A percentile compares a stretch with the other conserved stretches of the same genome.
These are phyloP conservation scores for Fukomys damarensis DNA, from an alignment of 2,113 vertebrate species.

Conservation along the genomic window DNA sequence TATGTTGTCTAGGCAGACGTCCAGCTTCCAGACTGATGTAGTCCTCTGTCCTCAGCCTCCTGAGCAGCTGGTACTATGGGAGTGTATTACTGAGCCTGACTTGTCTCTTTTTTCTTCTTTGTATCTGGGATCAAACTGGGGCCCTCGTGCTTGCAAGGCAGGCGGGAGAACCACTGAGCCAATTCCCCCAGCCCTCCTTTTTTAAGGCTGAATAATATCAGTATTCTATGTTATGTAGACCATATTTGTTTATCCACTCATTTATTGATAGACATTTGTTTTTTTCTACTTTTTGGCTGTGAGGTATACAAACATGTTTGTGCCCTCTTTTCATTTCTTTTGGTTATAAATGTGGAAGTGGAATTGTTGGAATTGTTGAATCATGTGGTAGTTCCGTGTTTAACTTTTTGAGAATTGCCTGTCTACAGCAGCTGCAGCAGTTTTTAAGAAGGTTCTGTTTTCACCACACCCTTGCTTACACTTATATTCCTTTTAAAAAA, in stretches of 20 bases:
- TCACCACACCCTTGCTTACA: not conserved
- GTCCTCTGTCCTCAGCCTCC: not conserved
- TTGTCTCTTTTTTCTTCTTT: not conserved
- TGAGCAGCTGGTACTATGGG: not conserved
- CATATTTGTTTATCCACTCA: not conserved
- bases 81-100: not conserved
- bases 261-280: not conserved
- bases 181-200: no score
- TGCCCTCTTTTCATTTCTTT: slow-evolving; percentile 11
- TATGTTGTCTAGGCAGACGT: not conserved
- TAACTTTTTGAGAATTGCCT: not conserved
- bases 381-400: not conserved
- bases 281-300: not conserved
- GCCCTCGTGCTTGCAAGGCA: no score
- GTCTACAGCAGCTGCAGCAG: not conserved
- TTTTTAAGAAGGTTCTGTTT: not conserved
- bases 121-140: no score
- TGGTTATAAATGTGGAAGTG: not conserved
- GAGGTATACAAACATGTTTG: not conserved
- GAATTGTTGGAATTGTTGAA: not conserved
- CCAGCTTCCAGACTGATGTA: not conserved
- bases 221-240: not conserved
- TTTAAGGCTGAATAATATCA: not conserved
- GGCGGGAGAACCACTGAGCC: no score
- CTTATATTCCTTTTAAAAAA: not conserved